Base-by-base conservation (phyloP, 2,113 vertebrate genomes). In the Eclectus roratus region DNA sequence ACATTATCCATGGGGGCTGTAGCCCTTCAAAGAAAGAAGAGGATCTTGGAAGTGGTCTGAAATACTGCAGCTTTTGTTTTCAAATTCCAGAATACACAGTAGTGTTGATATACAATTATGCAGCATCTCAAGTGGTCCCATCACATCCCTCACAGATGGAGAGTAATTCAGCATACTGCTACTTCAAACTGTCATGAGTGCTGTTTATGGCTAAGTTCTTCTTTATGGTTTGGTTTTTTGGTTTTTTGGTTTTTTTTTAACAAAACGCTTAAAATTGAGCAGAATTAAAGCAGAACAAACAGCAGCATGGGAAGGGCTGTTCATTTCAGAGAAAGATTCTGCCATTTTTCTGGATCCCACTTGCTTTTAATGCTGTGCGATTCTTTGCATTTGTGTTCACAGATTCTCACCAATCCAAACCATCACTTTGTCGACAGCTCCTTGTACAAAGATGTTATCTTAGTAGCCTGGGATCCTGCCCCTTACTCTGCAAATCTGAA, bases 381-480 rank as follows among this genome's bases (percentile, higher is more conserved):
- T 73, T 82, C 70, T 96, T 95, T 93, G 29, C 76, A 29, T 91
- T 44, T 95, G 8, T 96, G 37, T 96, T 98, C 97, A 47, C 97
- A 99, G 99, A 99, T 99, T 97, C 96, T 99, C 96, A 99, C 99
- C 68, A 99, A 99, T 92, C 98, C 99, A 49, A 98, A 88, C 37
- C 98, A 99, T 94, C 98, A 97, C 52, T 99, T 99, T 97, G 98
- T 98, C 9, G 98, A 98, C 37, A 99, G 98, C 91, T 98, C 98
- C 8, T 98, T 99, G 88, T 99, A 99, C 95, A 99, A 99, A 98
- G 98, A 99, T 78, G 98, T 99, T 81, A 98, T 98, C 69, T 97
- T 99, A 97, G 98, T 99, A 90, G 99, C 99, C 49, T 99, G 99
- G 99, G 99, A 99, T 94, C 99, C 99, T 61, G 99, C 99, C 33